phyloP scores from a whole-genome alignment of 2,888 invertebrate species.

The Holacanthella duospinosa region DNA sequence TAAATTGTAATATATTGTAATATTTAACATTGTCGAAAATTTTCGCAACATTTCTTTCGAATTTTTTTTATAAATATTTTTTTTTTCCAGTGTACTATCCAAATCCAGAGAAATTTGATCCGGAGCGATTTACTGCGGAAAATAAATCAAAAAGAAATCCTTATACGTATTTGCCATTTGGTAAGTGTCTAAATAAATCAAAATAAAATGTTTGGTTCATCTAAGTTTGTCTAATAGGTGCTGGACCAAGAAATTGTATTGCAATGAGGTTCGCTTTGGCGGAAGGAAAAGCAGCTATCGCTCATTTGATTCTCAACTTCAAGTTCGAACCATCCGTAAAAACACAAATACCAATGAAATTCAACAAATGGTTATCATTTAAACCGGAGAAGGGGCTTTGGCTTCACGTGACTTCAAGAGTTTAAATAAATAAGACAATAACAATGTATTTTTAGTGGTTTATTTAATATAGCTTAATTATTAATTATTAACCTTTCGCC shows the following conservation, averaged over 20 bases:
- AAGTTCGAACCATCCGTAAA: slow-evolving; percentile 43
- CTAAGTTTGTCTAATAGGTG: neutral
- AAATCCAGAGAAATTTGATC: slow-evolving; percentile 25
- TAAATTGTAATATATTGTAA: too few relatives aligned
- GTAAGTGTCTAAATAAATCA: slow-evolving; percentile 9
- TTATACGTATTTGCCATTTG: slow-evolving; percentile 25
- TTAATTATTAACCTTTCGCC: too few relatives aligned
- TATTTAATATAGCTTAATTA: too few relatives aligned
- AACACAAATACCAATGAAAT: slow-evolving; percentile 44
- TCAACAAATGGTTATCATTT: slow-evolving; percentile 19
- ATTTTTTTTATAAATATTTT: too few relatives aligned
- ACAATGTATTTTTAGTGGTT: too few relatives aligned
- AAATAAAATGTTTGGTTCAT: neutral
- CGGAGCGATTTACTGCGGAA: slow-evolving; percentile 23
- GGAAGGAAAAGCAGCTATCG: slow-evolving; percentile 46
- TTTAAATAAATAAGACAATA: too few relatives aligned
- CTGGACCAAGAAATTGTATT: neutral
- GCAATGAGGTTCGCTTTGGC: slow-evolving; percentile 48
- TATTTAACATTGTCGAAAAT: too few relatives aligned
- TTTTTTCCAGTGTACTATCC: slow-evolving; percentile 14
- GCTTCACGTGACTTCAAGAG: neutral
- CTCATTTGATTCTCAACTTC: slow-evolving; percentile 45
- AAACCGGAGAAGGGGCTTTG: neutral
- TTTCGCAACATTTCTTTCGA: too few relatives aligned
- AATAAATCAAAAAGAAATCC: slow-evolving; percentile 25